Evolutionary conservation across 2,113 vertebrate genomes (phyloP), one percentile per base, ranked within the genome.

Genomic region (Silurus meridionalis): DNA sequence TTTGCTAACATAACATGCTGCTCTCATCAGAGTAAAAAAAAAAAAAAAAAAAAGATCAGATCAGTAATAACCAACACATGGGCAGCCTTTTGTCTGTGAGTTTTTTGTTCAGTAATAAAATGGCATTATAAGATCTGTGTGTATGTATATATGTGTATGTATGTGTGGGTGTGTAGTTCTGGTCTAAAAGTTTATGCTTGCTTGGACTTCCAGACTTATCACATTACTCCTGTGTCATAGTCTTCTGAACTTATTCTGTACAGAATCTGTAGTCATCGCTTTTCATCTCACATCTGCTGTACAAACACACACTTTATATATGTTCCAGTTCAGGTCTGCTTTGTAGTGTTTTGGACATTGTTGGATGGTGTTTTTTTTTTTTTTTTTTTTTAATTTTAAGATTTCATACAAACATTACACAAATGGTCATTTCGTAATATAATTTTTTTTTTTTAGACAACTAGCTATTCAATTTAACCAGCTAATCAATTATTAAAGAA

Each of bases 1-100:
- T 93, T 92, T 94, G 89, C 90, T n/a, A n/a, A n/a, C n/a, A n/a
- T n/a, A n/a, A 93, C 94, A 94, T 95, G 93, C 90, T 93, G 93
- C 93, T 93, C 93, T 94, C 94, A 95, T 95, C 94, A 94, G 86
- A 82, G 91, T 89, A 89, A 88, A 82, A 80, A 92, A 92, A 92
- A 86, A 85, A 84, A 92, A 89, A 85, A 87, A 91, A 92, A 93
- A 88, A 82, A 86, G 87, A 92, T 90, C 88, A 89, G 91, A 91
- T 93, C 86, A 88, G 82, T 96, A 96, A 95, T 94, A 94, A 93
- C 93, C 94, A 92, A 91, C 95, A 96, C 92, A 94, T 95, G 95
- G 92, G 89, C 86, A 87, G 90, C 92, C 37, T 92, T 95, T 94
- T 95, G 94, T 95, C 93, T 93, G 91, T 93, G 94, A 50, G 92